These are phyloP conservation scores for Gastrophryne carolinensis DNA, from an alignment of 2,797 vertebrate species.

Conservation along the genomic window DNA sequence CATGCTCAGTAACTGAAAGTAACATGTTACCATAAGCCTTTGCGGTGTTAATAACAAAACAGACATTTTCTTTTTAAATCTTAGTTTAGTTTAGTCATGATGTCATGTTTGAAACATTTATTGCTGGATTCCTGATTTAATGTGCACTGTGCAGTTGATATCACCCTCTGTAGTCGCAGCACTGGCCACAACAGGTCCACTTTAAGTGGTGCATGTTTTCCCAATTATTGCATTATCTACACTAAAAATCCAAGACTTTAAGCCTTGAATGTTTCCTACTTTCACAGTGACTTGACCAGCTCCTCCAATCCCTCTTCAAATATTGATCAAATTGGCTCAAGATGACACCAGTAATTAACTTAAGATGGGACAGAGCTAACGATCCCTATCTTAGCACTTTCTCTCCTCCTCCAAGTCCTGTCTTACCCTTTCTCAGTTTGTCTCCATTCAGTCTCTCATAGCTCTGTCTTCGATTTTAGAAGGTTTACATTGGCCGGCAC, in stretches of 20 bases:
- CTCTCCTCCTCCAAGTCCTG: constrained; percentile 75
- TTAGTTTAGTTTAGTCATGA: too few relatives aligned
- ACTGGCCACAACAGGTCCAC: not conserved
- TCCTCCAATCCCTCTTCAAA: constrained; percentile 84
- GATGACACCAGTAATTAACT: constrained; percentile 99
- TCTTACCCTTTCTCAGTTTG: constrained; percentile 80
- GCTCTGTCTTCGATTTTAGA: constrained; percentile 93
- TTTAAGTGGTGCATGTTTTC: not conserved
- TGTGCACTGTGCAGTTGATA: too few relatives aligned
- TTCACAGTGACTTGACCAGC: constrained; percentile 80
- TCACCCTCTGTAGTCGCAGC: too few relatives aligned
- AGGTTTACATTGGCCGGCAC: constrained; percentile 96
- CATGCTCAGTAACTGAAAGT: too few relatives aligned
- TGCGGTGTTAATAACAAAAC: too few relatives aligned
- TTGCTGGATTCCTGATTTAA: too few relatives aligned
- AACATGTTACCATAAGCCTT: too few relatives aligned
- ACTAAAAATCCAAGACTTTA: not conserved
- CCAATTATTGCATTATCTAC: not conserved
- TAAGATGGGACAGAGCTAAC: constrained; percentile 94
- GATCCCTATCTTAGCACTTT: constrained; percentile 96
- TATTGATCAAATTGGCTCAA: constrained; percentile 99
- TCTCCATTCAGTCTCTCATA: constrained; percentile 86
- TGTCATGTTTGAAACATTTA: too few relatives aligned
- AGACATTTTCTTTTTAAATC: too few relatives aligned
- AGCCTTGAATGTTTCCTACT: constrained; percentile 2